phyloP scores from a whole-genome alignment of 1,140 invertebrate species.

The Leptopilina boulardi region DNA sequence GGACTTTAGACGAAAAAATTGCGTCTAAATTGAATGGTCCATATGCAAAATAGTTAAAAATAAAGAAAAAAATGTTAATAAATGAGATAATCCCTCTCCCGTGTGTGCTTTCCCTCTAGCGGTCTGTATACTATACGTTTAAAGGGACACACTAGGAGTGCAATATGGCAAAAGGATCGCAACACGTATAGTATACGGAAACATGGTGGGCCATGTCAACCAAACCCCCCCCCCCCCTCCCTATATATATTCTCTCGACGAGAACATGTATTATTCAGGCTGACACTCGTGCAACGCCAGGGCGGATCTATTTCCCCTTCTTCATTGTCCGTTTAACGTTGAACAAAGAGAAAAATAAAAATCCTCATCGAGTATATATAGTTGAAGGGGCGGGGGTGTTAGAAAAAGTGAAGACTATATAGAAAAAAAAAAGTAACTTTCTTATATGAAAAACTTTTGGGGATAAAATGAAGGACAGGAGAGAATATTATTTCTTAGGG shows the following conservation, averaged over 20 bases:
- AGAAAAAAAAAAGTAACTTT: not conserved
- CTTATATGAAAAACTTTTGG: not conserved
- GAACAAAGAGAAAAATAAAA: conserved; percentile 47
- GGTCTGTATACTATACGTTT: conserved; percentile 43
- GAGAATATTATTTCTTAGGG: conserved; percentile 63
- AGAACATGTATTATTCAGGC: conserved; percentile 72
- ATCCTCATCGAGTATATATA: conserved; percentile 40
- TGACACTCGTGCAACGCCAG: conserved; percentile 65
- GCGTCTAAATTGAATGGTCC: too few relatives aligned
- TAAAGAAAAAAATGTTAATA: conserved; percentile 45
- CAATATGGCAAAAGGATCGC: conserved; percentile 49
- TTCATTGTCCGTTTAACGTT: conserved; percentile 1
- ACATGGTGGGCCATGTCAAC: conserved; percentile 61
- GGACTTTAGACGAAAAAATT: too few relatives aligned
- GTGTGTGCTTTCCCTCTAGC: conserved; percentile 18
- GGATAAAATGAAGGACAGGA: not conserved
- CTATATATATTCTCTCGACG: conserved; percentile 55
- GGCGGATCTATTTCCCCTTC: conserved; percentile 44
- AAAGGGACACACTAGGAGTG: conserved; percentile 38
- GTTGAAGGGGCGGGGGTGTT: not conserved
- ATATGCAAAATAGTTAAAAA: too few relatives aligned
- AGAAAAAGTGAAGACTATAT: not conserved
- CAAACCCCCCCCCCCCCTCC: not conserved
- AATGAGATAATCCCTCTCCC: conserved; percentile 41
- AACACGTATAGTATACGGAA: conserved; percentile 46